These are phyloP conservation scores for Phyllotreta cruciferae DNA, from an alignment of 2,888 invertebrate genomes.

Conservation along the genomic window DNA sequence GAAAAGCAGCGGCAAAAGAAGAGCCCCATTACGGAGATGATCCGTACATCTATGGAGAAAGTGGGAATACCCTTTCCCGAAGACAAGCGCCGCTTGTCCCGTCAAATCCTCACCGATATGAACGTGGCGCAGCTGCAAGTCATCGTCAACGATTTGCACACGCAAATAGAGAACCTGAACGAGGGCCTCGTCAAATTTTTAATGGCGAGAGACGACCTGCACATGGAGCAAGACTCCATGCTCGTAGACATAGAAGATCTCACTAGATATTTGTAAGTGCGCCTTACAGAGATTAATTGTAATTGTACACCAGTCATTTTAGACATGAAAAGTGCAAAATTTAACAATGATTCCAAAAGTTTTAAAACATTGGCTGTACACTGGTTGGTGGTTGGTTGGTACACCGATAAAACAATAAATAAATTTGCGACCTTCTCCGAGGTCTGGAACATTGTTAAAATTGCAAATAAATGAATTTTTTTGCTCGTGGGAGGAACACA, in stretches of 20 bases:
- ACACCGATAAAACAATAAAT: too few relatives aligned
- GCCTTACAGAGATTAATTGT: too few relatives aligned
- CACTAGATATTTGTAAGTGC: conserved; percentile 83
- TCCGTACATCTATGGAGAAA: conserved; percentile 79
- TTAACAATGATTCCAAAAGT: too few relatives aligned
- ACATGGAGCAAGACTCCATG: conserved; percentile 98
- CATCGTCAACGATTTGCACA: conserved; percentile 92
- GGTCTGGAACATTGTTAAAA: too few relatives aligned
- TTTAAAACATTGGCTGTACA: too few relatives aligned
- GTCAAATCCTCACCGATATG: conserved; percentile 89
- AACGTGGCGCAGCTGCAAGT: conserved; percentile 93
- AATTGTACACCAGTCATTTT: too few relatives aligned
- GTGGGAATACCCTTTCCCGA: conserved; percentile 84
- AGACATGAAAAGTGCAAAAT: too few relatives aligned
- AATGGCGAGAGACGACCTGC: conserved; percentile 92
- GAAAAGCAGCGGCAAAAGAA: conserved; percentile 74
- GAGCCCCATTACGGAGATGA: conserved; percentile 87
- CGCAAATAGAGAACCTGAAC: conserved; percentile 91
- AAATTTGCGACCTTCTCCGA: too few relatives aligned
- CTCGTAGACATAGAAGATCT: conserved; percentile 96
- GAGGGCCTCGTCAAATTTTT: conserved; percentile 87
- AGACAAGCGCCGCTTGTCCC: conserved; percentile 81
- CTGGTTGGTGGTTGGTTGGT: too few relatives aligned
- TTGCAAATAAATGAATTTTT: too few relatives aligned
- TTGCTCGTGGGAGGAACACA: too few relatives aligned